These are phyloP conservation scores for Macrostomum lignano DNA, from an alignment of 1,140 invertebrate genomes.

Conservation along the genomic window DNA sequence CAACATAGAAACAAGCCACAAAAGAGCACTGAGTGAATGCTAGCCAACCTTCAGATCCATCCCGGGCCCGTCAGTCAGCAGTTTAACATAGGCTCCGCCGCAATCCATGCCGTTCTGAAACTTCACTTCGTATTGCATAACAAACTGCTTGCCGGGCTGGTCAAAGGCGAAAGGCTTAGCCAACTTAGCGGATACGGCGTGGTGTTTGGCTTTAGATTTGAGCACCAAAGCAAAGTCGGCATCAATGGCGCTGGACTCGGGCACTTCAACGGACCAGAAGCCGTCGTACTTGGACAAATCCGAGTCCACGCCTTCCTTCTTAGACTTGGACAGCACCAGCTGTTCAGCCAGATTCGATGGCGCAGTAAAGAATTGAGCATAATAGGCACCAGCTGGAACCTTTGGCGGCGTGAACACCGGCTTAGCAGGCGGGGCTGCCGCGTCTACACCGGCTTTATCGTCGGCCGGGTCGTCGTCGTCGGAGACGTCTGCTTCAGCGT, in stretches of 20 bases:
- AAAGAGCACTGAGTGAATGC: no score
- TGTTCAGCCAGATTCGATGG: no score
- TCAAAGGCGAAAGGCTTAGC: conserved; percentile 48
- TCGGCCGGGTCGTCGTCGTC: no score
- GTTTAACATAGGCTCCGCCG: conserved; percentile 82
- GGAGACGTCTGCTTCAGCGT: no score
- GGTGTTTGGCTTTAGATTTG: conserved; percentile 65
- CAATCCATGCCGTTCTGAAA: conserved; percentile 73
- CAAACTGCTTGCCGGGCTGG: conserved; percentile 42
- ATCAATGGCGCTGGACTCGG: neutral
- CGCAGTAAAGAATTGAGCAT: no score
- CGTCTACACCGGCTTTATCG: no score
- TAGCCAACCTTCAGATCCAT: no score
- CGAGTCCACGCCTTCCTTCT: conserved; percentile 2
- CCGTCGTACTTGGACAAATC: conserved; percentile 5
- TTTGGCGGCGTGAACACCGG: no score
- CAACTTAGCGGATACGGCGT: conserved; percentile 54
- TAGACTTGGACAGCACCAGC: conserved; percentile 2
- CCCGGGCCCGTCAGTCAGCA: conserved; percentile 37
- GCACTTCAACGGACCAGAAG: conserved; percentile 4
- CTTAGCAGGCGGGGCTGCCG: no score
- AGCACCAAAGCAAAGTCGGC: conserved; percentile 3
- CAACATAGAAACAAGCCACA: no score
- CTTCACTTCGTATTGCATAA: conserved; percentile 48
- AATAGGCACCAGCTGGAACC: no score